phyloP scores from a whole-genome alignment of 2,888 invertebrate species.

The Rotaria macrura region DNA sequence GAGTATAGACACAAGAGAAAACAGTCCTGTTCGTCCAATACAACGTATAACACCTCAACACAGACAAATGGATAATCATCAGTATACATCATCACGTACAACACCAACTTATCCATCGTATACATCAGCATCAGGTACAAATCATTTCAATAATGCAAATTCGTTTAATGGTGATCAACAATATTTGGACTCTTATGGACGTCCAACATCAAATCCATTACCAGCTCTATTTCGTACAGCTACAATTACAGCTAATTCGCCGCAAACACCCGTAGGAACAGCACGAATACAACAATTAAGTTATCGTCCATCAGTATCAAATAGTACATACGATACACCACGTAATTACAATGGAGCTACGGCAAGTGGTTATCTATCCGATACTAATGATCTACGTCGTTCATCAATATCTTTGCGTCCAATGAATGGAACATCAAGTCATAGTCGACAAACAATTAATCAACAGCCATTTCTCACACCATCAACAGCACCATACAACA shows the following conservation, averaged over 20 bases:
- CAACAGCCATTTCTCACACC: background rate
- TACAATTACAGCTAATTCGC: background rate
- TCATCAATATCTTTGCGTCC: background rate
- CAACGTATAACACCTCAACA: background rate
- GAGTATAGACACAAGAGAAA: conserved; percentile 13
- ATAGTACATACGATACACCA: background rate
- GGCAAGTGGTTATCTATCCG: background rate
- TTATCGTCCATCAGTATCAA: conserved; percentile 6
- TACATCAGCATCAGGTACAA: background rate
- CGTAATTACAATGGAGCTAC: background rate
- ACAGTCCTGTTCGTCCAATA: background rate
- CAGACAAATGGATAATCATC: background rate
- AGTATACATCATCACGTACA: background rate
- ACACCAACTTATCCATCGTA: background rate
- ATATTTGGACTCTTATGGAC: background rate
- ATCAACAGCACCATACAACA: background rate
- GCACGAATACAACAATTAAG: background rate
- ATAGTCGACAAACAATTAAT: background rate
- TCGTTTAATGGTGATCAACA: background rate
- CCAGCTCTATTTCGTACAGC: background rate
- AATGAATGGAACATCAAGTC: background rate
- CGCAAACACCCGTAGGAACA: background rate
- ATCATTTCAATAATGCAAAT: background rate
- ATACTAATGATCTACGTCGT: background rate
- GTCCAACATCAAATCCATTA: background rate